Evolutionary conservation across 2,113 vertebrate genomes (phyloP), one percentile per base, ranked within the genome.

Genomic region (Macheiramphus alcinus): DNA sequence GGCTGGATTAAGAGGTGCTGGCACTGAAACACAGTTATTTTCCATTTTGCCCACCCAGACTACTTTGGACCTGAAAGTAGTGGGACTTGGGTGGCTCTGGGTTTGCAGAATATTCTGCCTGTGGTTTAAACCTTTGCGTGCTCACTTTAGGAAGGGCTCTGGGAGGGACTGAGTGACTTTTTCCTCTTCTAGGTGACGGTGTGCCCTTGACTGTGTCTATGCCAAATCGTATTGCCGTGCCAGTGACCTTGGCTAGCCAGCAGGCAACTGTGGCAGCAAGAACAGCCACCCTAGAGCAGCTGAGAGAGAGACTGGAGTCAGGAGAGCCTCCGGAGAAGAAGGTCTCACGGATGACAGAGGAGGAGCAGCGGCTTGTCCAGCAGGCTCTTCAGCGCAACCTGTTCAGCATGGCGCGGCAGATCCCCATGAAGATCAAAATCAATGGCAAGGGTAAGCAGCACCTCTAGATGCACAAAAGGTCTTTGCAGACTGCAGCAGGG

Each of bases 341-440:
- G 80, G 98, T 97, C 88, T 96, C 99, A 0, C 96, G 98, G 32
- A 96, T 99, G 95, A 98, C 98, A 0, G 99, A 98, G 97, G 99
- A 99, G 94, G 99, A 99, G 95, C 99, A 99, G 96, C 98, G 99
- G 61, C 97, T 99, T 13, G 98, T 99, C 86, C 99, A 99, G 97
- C 99, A 99, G 97, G 99, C 99, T 16, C 98, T 99, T 62, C 99
- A 99, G 94, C 99, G 99, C 78, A 99, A 99, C 98, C 97, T 99
- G 7, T 94, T 99, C 93, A 99, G 98, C 96, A 96, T 99, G 98
- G 99, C 99, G 0, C 98, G 99, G 42, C 99, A 99, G 97, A 98
- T 99, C 86, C 99, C 99, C 68, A 97, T 99, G 98, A 99, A 98
- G 96, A 98, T 99, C 89, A 99, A 98, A 68, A 98, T 98, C 97